Conservation (phyloP, 2,113 vertebrate species). For the Cettia cetti region DNA sequence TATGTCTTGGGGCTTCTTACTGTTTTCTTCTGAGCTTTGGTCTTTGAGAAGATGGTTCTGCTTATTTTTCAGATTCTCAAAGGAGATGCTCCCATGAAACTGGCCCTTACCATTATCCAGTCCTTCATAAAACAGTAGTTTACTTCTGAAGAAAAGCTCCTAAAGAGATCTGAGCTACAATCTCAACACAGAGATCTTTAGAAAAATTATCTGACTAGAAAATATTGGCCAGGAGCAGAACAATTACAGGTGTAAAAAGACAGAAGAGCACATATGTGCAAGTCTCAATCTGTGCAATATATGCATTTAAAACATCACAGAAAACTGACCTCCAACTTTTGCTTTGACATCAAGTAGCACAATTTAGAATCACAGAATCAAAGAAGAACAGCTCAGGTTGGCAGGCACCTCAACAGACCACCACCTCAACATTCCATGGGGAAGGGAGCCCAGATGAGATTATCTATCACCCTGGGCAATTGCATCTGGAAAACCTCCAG, state of each 20-base stretch:
- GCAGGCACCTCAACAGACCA: neutral
- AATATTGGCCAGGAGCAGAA: neutral
- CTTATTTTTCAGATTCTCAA: neutral
- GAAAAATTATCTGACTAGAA: neutral
- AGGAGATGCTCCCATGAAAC: neutral
- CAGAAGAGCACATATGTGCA: neutral
- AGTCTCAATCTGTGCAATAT: neutral
- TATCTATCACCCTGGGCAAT: neutral
- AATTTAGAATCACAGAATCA: neutral
- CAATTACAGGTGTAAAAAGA: neutral
- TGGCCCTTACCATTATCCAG: neutral
- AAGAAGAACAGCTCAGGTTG: neutral
- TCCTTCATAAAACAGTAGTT: neutral
- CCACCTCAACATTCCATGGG: neutral
- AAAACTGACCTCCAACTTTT: neutral
- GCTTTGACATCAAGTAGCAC: neutral
- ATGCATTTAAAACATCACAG: neutral
- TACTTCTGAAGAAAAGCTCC: neutral
- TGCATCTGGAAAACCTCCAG: neutral
- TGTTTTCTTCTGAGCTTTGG: neutral
- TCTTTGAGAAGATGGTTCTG: neutral
- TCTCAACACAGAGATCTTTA: neutral
- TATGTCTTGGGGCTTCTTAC: neutral
- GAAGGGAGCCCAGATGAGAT: neutral
- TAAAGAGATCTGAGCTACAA: neutral